Percentiles rank a stretch among this genome's conserved stretches.
These are phyloP conservation scores for Aphelinus certus DNA, from an alignment of 1,140 invertebrate species.

Conservation along the genomic window DNA sequence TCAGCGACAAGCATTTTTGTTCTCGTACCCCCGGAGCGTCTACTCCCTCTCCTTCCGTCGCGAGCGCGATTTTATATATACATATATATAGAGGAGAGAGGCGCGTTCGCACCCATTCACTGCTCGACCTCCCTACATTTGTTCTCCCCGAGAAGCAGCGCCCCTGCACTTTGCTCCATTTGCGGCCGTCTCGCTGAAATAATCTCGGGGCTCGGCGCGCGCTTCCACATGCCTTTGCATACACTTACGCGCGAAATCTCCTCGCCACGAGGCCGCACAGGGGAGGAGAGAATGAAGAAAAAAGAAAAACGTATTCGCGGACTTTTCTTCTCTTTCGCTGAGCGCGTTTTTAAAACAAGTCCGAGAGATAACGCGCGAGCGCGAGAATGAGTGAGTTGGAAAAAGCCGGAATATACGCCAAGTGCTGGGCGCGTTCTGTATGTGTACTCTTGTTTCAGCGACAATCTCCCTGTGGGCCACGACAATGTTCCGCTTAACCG, in stretches of 20 bases:
- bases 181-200: slow-evolving; percentile 22
- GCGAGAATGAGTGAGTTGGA: too few relatives aligned
- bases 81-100: not conserved
- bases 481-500: too few relatives aligned
- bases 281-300: not conserved
- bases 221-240: slow-evolving; percentile 1
- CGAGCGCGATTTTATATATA: slow-evolving; percentile 7
- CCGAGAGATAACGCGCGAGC: not conserved
- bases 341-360: too few relatives aligned
- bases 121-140: not conserved
- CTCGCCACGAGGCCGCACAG: not conserved
- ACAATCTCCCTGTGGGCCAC: too few relatives aligned
- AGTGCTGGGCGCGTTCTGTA: too few relatives aligned
- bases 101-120: not conserved
- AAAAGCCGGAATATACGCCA: too few relatives aligned
- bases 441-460: too few relatives aligned
- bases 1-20: too few relatives aligned
- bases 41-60: not conserved
- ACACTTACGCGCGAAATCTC: slow-evolving; percentile 11
- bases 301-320: slow-evolving; percentile 14
- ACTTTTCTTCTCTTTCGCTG: not conserved
- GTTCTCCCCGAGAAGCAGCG: not conserved
- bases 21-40: not conserved
- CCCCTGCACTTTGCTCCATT: slow-evolving; percentile 27
- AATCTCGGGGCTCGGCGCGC: slow-evolving; percentile 9